Evolutionary conservation across 1,140 invertebrate genomes (phyloP).

Genomic region (Magallana gigas): DNA sequence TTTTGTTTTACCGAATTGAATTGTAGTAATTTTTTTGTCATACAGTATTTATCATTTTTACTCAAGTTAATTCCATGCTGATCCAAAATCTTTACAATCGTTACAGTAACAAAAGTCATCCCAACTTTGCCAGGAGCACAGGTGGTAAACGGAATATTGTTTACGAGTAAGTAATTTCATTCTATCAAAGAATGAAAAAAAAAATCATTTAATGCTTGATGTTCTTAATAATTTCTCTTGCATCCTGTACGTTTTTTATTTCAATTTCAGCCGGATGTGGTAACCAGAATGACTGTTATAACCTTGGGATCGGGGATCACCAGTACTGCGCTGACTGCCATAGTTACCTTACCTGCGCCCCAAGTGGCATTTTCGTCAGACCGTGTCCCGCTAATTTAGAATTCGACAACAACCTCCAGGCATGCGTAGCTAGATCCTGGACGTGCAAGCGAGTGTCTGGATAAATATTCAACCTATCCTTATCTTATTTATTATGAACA

Average conservation of each 20-base stretch:
- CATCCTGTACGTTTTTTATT: too few species aligned
- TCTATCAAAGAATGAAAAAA: not conserved
- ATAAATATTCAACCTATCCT: not conserved
- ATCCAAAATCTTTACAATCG: too few species aligned
- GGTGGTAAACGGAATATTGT: slow-evolving; percentile 5
- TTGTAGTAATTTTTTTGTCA: too few species aligned
- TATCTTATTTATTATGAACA: too few species aligned
- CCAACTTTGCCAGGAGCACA: slow-evolving; percentile 6
- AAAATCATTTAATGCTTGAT: not conserved
- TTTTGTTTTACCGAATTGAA: not conserved
- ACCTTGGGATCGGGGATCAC: slow-evolving; percentile 50
- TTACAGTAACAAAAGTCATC: slow-evolving; percentile 16
- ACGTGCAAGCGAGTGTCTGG: slow-evolving; percentile 46
- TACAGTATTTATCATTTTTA: too few species aligned
- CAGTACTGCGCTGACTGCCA: slow-evolving; percentile 54
- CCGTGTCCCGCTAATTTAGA: slow-evolving; percentile 53
- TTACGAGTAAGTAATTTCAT: not conserved
- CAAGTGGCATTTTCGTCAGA: slow-evolving; percentile 53
- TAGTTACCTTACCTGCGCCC: slow-evolving; percentile 57
- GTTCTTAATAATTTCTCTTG: not conserved
- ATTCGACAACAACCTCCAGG: slow-evolving; percentile 55
- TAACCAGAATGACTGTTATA: slow-evolving; percentile 46
- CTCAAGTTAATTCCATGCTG: too few species aligned
- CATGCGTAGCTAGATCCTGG: slow-evolving; percentile 50
- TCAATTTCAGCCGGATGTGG: slow-evolving; percentile 53